Percentiles rank a stretch among this genome's conserved stretches.
phyloP scores from a whole-genome alignment of 2,113 vertebrate genomes.

The Felis catus region DNA sequence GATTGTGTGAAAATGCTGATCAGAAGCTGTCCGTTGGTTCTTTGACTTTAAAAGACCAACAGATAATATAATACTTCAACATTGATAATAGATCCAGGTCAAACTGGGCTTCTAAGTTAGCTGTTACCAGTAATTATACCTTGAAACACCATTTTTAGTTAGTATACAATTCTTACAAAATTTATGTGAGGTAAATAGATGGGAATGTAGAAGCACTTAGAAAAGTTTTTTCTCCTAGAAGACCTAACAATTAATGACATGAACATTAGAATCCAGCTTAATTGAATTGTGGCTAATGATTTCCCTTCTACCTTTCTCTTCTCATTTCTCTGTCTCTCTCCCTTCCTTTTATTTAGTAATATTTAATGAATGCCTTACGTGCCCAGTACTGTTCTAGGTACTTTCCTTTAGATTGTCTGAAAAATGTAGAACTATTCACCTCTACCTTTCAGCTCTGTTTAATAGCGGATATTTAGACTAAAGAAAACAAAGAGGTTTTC shows the following conservation, averaged over 20 bases:
- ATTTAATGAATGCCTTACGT: not conserved
- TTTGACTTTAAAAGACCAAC: slow-evolving; percentile 3
- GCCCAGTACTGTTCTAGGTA: not conserved
- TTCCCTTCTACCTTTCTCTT: not conserved
- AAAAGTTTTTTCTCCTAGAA: not conserved
- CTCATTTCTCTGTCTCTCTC: not conserved
- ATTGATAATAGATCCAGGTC: not conserved
- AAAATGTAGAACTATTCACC: not conserved
- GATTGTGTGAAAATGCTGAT: slow-evolving; percentile 10
- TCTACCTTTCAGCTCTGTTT: not conserved
- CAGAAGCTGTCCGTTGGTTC: not conserved
- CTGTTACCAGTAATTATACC: not conserved
- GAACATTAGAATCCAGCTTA: slow-evolving; percentile 28
- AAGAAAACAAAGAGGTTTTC: not conserved
- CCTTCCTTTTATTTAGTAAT: not conserved
- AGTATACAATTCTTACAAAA: not conserved
- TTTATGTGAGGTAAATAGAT: not conserved
- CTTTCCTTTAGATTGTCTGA: not conserved
- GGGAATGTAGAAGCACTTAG: not conserved
- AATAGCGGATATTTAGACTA: slow-evolving; percentile 4
- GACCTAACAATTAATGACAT: not conserved
- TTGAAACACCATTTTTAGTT: slow-evolving; percentile 26
- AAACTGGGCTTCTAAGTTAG: not conserved
- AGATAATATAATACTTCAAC: not conserved
- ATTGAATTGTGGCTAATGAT: not conserved